Evolutionary conservation across 2,797 vertebrate species (phyloP).

Genomic region (Spheniscus humboldti): DNA sequence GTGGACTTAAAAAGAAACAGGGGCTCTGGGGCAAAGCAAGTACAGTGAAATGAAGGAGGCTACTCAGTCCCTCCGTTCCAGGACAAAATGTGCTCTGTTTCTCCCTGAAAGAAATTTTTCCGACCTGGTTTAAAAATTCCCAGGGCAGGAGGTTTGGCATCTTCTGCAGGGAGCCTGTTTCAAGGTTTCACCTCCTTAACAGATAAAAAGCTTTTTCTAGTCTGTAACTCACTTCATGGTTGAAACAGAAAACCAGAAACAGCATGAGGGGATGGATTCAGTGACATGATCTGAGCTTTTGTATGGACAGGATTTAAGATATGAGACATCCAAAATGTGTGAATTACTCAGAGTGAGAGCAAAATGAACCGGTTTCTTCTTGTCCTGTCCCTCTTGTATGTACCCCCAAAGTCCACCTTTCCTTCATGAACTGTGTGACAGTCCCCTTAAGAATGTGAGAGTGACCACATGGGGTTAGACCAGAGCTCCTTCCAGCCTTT

Average conservation of each 20-base stretch:
- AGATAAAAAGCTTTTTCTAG: neutral
- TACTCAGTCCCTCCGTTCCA: neutral
- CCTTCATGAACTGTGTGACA: neutral
- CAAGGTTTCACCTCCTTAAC: conserved; percentile 14
- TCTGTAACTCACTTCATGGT: neutral
- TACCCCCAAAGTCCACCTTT: neutral
- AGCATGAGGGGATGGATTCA: neutral
- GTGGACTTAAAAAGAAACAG: neutral
- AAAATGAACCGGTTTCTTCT: neutral
- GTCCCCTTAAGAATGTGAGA: neutral
- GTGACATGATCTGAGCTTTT: neutral
- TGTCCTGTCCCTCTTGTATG: neutral
- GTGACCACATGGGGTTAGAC: neutral
- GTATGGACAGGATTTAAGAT: neutral
- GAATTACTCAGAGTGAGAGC: neutral
- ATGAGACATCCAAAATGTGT: neutral
- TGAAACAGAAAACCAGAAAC: neutral
- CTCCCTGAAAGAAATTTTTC: neutral
- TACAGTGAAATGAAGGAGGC: neutral
- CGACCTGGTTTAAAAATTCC: conserved; percentile 18
- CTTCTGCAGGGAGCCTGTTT: neutral
- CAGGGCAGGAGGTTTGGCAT: neutral
- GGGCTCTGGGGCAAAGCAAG: neutral
- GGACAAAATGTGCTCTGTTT: conserved; percentile 15
- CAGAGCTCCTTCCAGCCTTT: neutral